These are phyloP conservation scores for Odontomachus brunneus DNA, from an alignment of 1,140 invertebrate species.

Conservation along the genomic window DNA sequence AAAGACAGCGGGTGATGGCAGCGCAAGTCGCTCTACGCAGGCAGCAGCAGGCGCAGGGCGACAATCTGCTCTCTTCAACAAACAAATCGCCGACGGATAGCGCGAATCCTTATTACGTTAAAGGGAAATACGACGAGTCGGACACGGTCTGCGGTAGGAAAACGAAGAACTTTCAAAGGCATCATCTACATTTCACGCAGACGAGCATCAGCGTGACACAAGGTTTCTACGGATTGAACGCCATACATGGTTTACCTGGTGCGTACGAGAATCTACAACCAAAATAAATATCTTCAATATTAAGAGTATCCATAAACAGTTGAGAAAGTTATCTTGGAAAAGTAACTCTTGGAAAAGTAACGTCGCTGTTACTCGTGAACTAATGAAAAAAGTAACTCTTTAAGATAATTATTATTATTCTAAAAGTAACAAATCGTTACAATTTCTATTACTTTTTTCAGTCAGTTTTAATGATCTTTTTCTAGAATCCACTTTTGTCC, in stretches of 20 bases:
- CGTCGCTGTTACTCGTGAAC: too few species aligned
- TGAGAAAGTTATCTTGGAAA: too few species aligned
- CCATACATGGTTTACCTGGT: constrained; percentile 69
- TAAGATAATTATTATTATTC: too few species aligned
- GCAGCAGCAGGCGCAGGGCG: constrained; percentile 87
- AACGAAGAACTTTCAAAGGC: constrained; percentile 86
- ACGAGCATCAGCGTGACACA: constrained; percentile 81
- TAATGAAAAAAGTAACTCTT: too few species aligned
- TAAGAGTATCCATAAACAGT: too few species aligned
- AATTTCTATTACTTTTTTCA: too few species aligned
- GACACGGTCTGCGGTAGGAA: constrained; percentile 46
- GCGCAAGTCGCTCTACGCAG: constrained; percentile 89
- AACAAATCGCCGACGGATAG: constrained; percentile 31
- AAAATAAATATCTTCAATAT: not conserved
- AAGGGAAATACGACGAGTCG: constrained; percentile 31
- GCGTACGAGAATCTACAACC: constrained; percentile 45
- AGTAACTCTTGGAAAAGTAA: too few species aligned
- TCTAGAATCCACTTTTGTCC: too few species aligned
- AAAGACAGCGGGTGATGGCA: constrained; percentile 95
- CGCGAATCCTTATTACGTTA: constrained; percentile 31
- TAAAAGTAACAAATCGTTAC: too few species aligned
- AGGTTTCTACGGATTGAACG: constrained; percentile 77
- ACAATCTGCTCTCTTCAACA: constrained; percentile 64
- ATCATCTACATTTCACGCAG: constrained; percentile 82
- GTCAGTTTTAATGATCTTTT: too few species aligned